Base-by-base conservation (phyloP, 2,113 vertebrate species). In the Promerops cafer region DNA sequence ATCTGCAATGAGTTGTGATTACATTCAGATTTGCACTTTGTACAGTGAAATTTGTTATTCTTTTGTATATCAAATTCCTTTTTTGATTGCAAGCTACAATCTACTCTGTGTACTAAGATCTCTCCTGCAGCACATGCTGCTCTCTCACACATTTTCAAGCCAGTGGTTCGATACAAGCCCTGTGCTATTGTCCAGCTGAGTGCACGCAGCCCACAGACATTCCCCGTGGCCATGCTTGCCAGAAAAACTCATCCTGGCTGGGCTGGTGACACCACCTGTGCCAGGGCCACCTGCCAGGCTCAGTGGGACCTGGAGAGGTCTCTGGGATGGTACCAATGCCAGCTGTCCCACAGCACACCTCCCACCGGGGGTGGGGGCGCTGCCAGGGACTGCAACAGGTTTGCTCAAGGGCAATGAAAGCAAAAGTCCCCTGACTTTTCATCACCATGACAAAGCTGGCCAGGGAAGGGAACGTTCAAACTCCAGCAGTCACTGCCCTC, bases 81-180 rank as follows among this genome's bases (percentile, higher is more conserved):
- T 71, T 75, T 24, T 39, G 47, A 49, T 27, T 56, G 52, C 60
- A 50, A 66, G 50, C 42, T 54, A 33, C 60, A 24, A 11, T 23
- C 28, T 31, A 7, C 7, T 44, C 60, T 23, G 10, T 0, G 0
- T 24, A 33, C 16, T 5, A 11, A 18, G 1, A 17, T n/a, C 16
- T 52, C 33, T 74, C 52, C 7, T n/a, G 49, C 39, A 81, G 42
- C 3, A 52, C 23, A 18, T 1, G 1, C 39, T 47, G 40, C 16
- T 44, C 30, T 63, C 71, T 40, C 60, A 60, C 35, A 47, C 45
- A 13, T n/a, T 82, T 49, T 26, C 74, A 44, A 16, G 24, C 17
- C 64, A 54, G 39, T 8, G 71, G 8, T 14, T 81, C 20, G 76
- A 26, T 7, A 24, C 37, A 74, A 82, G 10, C 77, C 45, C 49